These are phyloP conservation scores for Latrodectus elegans DNA, from an alignment of 2,888 invertebrate genomes.

Conservation along the genomic window DNA sequence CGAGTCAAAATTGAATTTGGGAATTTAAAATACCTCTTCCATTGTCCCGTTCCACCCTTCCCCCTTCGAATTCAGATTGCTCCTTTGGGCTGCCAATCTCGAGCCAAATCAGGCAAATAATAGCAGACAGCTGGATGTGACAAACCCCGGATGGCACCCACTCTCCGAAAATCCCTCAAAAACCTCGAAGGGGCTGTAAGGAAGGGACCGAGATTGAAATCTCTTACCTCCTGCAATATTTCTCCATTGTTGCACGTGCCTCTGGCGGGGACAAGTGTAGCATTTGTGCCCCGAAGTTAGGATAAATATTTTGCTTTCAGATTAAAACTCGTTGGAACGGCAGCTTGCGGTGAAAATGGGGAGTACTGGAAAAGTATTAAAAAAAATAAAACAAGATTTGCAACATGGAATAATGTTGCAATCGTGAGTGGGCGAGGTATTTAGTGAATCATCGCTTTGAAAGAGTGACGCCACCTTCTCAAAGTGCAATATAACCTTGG, in stretches of 20 bases:
- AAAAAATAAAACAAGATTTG: no score
- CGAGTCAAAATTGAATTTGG: neutral
- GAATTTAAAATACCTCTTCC: neutral
- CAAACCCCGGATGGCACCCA: neutral
- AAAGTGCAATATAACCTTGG: no score
- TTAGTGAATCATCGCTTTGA: no score
- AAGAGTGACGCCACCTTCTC: no score
- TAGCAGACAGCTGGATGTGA: constrained; percentile 9
- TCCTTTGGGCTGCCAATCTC: neutral
- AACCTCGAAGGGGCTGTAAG: neutral
- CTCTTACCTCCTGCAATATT: neutral
- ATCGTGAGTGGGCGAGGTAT: no score
- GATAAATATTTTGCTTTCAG: constrained; percentile 3
- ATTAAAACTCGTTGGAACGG: neutral
- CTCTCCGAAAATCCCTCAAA: neutral
- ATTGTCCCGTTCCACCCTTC: neutral
- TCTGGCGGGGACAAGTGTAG: neutral
- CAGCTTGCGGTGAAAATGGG: neutral
- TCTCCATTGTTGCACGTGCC: neutral
- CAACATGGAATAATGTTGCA: no score
- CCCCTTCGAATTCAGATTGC: neutral
- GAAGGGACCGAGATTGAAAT: neutral
- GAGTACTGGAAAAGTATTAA: neutral
- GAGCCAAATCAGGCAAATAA: constrained; percentile 26
- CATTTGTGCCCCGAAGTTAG: neutral